Evolutionary conservation across 1,140 invertebrate species (phyloP), one percentile per base, ranked within the genome.

Genomic region (Aleiodes sp.): DNA sequence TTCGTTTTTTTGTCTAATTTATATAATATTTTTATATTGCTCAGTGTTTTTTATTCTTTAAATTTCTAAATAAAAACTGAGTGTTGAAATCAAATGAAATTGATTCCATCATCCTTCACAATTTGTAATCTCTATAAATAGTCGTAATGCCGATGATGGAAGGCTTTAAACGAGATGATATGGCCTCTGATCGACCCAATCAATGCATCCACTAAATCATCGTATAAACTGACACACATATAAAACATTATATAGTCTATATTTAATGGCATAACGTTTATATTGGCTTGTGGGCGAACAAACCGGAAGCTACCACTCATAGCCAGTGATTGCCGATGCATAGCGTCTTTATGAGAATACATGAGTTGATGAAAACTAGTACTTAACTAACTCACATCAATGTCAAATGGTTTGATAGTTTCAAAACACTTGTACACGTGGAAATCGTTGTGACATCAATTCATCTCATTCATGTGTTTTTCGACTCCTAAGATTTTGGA

Each of bases 181-280:
- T 82, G 80, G 84, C 82, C 82, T 79, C 80, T 84, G 82, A 86
- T 86, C 84, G 83, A 84, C 81, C 78, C 83, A 85, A 86, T 86
- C 84, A 86, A 85, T 86, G 84, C 80, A 79, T 84, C 80, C 80
- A 85, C 81, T 85, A 86, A 85, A 85, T 84, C 84, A 86, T 86
- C 83, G 83, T 85, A 82, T 85, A 85, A 84, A 82, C 80, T 84
- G 82, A 86, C 84, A 81, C 75, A 75, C 67, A 70, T 72, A 75
- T 80, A 80, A 80, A 81, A 82, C 80, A 72, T 24, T 43, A 59
- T 62, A 68, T 35, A 64, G 37, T 52, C 12, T 19, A 29, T 33
- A 56, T 52, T 61, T 39, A 61, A 61, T 62, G 70, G 26, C 62
- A 52, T 56, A 67, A 65, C 65, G 70, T 57, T 24, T 12, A 46